Base-by-base conservation (phyloP, 2,113 vertebrate species). In the Pelobates fuscus region DNA sequence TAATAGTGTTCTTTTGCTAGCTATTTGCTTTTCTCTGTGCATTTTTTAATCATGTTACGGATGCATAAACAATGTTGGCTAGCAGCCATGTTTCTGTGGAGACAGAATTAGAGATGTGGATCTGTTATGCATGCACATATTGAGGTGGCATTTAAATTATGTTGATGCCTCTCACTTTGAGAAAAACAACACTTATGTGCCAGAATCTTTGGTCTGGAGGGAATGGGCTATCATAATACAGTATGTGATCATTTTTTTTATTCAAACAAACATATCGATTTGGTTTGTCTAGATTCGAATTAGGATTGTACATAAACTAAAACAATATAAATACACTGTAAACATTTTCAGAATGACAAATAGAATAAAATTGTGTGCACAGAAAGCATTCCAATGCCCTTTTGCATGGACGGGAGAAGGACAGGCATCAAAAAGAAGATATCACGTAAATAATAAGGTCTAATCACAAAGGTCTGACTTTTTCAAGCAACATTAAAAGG, bases 141-240 rank as follows among this genome's bases (percentile, higher is more conserved):
- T 75, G 71, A 75, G 71, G 71, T 75, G 71, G 71, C 71, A 75
- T 75, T 67, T 75, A 75, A 75, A 75, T 75, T 57, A 75, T 75
- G 63, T 75, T 41, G 62, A 75, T 73, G 71, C 52, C 46, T 63
- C 71, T 75, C 71, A 58, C 63, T 44, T 24, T 3, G 18, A 44
- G 63, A 67, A 75, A 75, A 75, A 75, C 62, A 66, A 27, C 52
- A 67, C 62, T 75, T 67, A 52, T 44, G 62, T 44, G 52, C 62
- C 71, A 75, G 63, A 43, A 58, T 75, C 32, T 26, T 58, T 24
- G 37, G 62, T 75, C 71, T 75, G 62, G 30, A 67, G 71, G 71
- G 71, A 75, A 37, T 23, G 1, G 62, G 63, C 14, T 75, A 75
- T 75, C 62, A 75, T 75, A 67, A 75, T 58, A 75, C 32, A 58